Evolutionary conservation across 30 jellyfish, hydroid and myxozoan species (phyloP).

Genomic region (Cassiopea andromeda): DNA sequence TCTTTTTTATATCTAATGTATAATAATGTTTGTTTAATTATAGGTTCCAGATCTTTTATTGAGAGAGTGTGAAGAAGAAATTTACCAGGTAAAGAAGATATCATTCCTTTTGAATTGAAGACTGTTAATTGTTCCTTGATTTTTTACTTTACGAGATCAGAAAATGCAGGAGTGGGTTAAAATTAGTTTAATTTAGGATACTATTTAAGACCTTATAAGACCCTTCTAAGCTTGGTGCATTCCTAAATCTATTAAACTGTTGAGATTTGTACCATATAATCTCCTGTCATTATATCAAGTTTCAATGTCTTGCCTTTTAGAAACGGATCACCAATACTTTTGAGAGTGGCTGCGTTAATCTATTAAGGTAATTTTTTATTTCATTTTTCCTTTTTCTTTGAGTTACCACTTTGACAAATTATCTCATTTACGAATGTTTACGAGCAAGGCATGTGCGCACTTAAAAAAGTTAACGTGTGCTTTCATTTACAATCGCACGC

Average conservation of each 20-base stretch:
- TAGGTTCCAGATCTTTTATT: conserved; percentile 60
- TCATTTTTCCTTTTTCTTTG: neutral
- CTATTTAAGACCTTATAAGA: too few species aligned
- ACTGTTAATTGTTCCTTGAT: neutral
- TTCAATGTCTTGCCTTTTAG: conserved; percentile 6
- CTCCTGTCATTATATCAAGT: neutral
- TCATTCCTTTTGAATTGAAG: neutral
- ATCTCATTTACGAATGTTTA: too few species aligned
- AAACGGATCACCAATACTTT: conserved; percentile 54
- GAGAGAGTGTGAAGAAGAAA: conserved; percentile 70
- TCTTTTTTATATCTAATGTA: too few species aligned
- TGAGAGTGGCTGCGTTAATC: conserved; percentile 63
- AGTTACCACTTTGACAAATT: neutral
- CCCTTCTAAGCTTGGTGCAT: too few species aligned
- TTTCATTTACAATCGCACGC: neutral
- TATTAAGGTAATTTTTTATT: conserved; percentile 31
- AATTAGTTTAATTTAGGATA: too few species aligned
- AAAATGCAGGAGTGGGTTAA: too few species aligned
- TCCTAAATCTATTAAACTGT: too few species aligned
- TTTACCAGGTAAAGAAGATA: conserved; percentile 40
- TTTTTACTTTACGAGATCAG: neutral
- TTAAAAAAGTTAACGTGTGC: neutral
- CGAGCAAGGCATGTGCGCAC: too few species aligned
- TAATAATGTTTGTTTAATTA: neutral
- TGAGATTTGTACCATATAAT: neutral